phyloP scores from a whole-genome alignment of 2,797 vertebrate species.

The Lacerta agilis region DNA sequence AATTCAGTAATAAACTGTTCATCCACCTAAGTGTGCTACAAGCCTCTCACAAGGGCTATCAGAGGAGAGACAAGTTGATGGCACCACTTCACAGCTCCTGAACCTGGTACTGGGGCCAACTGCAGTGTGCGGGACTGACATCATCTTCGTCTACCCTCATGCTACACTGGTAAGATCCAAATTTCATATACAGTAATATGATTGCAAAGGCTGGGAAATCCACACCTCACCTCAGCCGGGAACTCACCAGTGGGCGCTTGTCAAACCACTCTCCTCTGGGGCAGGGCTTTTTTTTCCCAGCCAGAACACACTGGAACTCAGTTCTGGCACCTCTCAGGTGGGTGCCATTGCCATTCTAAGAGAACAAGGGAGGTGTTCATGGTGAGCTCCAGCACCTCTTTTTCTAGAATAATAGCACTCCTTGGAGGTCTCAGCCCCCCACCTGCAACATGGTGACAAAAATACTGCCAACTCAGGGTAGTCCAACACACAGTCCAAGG shows the following conservation, averaged over 20 bases:
- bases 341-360: too few relatives aligned
- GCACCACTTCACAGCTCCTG: background rate
- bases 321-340: too few relatives aligned
- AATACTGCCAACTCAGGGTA: background rate
- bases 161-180: background rate
- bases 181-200: background rate
- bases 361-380: too few relatives aligned
- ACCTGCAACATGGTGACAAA: background rate
- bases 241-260: background rate
- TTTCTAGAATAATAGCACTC: background rate
- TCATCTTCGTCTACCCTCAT: background rate
- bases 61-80: background rate
- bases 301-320: too few relatives aligned
- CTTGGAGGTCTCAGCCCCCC: background rate
- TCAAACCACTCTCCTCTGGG: background rate
- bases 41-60: background rate
- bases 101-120: background rate
- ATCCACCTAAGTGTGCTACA: background rate
- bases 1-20: constrained; percentile 3
- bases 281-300: too few relatives aligned
- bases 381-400: too few relatives aligned
- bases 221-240: background rate
- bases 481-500: background rate
- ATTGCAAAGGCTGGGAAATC: background rate
- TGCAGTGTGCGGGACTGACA: background rate